Base-by-base conservation (phyloP, 2,113 vertebrate genomes). In the Coregonus clupeaformis region DNA sequence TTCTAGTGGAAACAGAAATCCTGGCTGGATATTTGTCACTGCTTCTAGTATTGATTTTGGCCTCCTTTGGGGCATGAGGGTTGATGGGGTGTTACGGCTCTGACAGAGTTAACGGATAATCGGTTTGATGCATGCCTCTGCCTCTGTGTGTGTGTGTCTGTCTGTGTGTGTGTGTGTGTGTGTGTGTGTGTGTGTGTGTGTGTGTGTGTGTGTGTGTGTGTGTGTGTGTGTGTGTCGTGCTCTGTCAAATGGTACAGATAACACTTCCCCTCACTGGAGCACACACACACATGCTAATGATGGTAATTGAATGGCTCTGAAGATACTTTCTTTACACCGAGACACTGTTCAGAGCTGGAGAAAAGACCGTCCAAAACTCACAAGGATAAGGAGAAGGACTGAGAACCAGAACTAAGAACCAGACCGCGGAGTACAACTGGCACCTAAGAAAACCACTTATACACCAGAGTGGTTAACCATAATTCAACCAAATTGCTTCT, bases 11-110 rank as follows among this genome's bases (percentile, higher is more conserved):
- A 66, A 32, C 22, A 55, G 18, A 55, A 55, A 6, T 55, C 69
- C 55, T 62, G 7, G 36, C 7, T 42, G 36, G 2, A 9, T 14
- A 52, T 62, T 64, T n/a, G 52, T 62, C 30, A 30, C 27, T 18
- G 18, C n/a, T 5, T 68, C 57, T 29, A 42, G 63, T 71, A 65
- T 62, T 80, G 13, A 18, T 25, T 36, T 66, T 66, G 64, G 30
- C 30, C 27, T 66, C 20, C n/a, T 60, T 6, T 64, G 13, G 22
- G 3, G 22, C n/a, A 64, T 60, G 57, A 60, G 57, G 57, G 18
- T 60, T 20, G n/a, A 6, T 6, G 57, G 57, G n/a, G 18, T 60
- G 57, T n/a, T 9, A 24, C 18, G n/a, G 57, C 6, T 20, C 36
- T 52, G 49, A 52, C n/a, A 60, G 18, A 16, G 57, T 60, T 60